Base-by-base conservation (phyloP, 1,140 invertebrate genomes). In the Drosophila ananassae region DNA sequence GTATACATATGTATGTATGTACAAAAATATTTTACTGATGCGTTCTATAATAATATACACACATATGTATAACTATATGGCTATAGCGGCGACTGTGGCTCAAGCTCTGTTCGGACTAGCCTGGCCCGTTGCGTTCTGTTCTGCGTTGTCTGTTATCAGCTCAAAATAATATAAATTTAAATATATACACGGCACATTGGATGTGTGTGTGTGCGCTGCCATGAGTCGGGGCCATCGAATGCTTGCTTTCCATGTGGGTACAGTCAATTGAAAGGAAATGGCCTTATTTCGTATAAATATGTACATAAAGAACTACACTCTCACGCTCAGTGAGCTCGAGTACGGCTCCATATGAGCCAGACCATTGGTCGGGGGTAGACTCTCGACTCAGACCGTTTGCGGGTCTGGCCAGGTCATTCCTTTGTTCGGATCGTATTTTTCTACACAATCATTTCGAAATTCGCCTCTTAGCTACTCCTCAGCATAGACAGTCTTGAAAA, bases 111-210 rank as follows among this genome's bases (percentile, higher is more conserved):
- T 53, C 50, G 66, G 59, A 48, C 60, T 55, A 57, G 57, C 73
- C 77, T 62, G 73, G 73, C 48, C 62, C 73, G 73, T 63, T 77
- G 34, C 28, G 63, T 74, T 46, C 17, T 1, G 41, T 32, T 74
- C 51, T 59, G 59, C 47, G 25, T 66, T 87, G 83, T 83, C 76
- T 89, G 84, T 89, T 89, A 89, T 89, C 84, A 89, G 83, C 83
- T 89, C 84, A 78, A 77, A 89, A 89, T 89, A 89, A 83, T 89
- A 87, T 89, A 87, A 89, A 87, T 89, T 89, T 89, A 89, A 89
- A 89, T 89, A 87, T 64, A 69, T 50, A 50, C 64, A 69, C 62
- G 48, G 32, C 21, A 47, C 30, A 63, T 32, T 62, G 32, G 44
- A 21, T 61, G 56, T 56, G 52, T 68, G 52, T 68, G 64, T 51